Conservation (phyloP, 2,797 vertebrate species). For the Spinibarbus caldwelli region DNA sequence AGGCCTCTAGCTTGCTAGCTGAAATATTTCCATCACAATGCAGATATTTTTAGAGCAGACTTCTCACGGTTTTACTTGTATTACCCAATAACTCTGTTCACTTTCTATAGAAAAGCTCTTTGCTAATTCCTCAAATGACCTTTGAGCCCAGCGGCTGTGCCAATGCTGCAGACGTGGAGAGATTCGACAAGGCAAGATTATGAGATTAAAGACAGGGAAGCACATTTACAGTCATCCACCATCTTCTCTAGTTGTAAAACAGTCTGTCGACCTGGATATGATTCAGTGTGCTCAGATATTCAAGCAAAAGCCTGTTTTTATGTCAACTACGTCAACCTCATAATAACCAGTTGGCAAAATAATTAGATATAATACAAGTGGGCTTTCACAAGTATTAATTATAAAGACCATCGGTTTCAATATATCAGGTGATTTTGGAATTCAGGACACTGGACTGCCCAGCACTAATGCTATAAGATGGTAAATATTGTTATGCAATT, state of each 20-base stretch:
- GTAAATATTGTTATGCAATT: conserved; percentile 20
- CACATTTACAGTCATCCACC: conserved; percentile 39
- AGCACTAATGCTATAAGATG: conserved; percentile 10
- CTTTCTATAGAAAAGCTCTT: conserved; percentile 23
- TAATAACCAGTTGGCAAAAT: neutral
- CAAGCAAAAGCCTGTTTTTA: neutral
- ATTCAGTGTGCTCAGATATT: conserved; percentile 14
- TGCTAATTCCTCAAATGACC: conserved; percentile 51
- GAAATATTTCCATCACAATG: neutral
- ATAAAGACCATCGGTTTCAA: neutral
- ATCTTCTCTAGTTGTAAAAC: too few relatives aligned
- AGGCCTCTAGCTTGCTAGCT: neutral
- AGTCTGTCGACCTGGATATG: conserved; percentile 55
- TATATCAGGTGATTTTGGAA: neutral
- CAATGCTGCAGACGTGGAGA: conserved; percentile 20
- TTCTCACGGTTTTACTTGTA: conserved; percentile 10
- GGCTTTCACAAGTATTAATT: neutral
- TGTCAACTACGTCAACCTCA: neutral
- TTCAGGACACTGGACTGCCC: neutral
- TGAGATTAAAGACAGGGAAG: conserved; percentile 46
- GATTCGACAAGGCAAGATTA: conserved; percentile 50
- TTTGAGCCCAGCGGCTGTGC: conserved; percentile 37
- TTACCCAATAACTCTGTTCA: conserved; percentile 7
- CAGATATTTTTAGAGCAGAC: conserved; percentile 10
- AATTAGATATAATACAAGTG: neutral